These are phyloP conservation scores for Bombylius discolor DNA, from an alignment of 2,888 invertebrate species.

Conservation along the genomic window DNA sequence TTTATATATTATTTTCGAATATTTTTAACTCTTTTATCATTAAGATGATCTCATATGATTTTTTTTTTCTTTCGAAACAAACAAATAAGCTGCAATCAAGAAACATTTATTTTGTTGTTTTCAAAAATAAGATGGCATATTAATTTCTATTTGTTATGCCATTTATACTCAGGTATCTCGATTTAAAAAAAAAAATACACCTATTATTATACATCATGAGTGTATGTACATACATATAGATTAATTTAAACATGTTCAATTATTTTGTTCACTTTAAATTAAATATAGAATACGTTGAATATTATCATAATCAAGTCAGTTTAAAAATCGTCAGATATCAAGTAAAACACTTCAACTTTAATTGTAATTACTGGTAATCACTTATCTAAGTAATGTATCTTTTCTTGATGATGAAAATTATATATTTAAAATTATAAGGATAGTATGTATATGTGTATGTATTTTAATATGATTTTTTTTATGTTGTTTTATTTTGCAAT, in stretches of 20 bases:
- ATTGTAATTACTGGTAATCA: not conserved
- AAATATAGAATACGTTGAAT: not conserved
- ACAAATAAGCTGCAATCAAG: too few relatives aligned
- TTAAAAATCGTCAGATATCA: not conserved
- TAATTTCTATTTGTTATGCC: too few relatives aligned
- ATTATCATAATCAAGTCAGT: not conserved
- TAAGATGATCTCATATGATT: too few relatives aligned
- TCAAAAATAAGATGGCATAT: too few relatives aligned
- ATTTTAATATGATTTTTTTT: not conserved
- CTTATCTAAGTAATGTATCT: not conserved
- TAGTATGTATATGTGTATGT: not conserved
- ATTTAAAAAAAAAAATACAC: too few relatives aligned
- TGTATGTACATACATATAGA: not conserved
- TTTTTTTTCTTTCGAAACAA: too few relatives aligned
- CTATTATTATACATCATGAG: too few relatives aligned
- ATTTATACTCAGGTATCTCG: too few relatives aligned
- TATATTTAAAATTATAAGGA: not conserved
- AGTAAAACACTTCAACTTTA: not conserved
- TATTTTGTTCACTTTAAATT: not conserved
- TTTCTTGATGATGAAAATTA: not conserved
- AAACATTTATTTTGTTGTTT: too few relatives aligned
- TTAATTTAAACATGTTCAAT: not conserved
- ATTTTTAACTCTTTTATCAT: too few relatives aligned
- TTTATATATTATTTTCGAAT: too few relatives aligned
- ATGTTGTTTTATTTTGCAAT: too few relatives aligned